Percentiles rank a stretch among this genome's conserved stretches.
These are phyloP conservation scores for Parasteatoda lunata DNA, from an alignment of 2,888 invertebrate species.

Conservation along the genomic window DNA sequence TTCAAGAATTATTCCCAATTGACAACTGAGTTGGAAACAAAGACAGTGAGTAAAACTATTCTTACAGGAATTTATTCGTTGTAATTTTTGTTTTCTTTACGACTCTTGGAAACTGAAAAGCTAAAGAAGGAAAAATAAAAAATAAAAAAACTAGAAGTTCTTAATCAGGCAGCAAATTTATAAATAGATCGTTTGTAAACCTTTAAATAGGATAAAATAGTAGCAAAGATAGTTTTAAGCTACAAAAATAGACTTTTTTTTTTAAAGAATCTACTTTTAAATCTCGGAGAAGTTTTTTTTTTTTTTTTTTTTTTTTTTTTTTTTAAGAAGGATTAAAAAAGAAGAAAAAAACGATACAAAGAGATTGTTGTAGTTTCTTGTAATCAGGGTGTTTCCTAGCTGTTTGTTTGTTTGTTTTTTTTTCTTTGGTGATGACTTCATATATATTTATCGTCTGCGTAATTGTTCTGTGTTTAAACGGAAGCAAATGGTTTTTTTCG, in stretches of 20 bases:
- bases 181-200: conserved; percentile 33
- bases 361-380: too few species aligned
- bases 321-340: not conserved
- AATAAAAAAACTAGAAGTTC: conserved; percentile 6
- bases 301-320: not conserved
- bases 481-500: too few species aligned
- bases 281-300: not conserved
- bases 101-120: not conserved
- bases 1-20: not conserved
- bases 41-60: not conserved
- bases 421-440: too few species aligned
- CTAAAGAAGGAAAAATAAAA: not conserved
- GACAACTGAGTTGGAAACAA: not conserved
- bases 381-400: too few species aligned
- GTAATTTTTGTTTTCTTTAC: not conserved
- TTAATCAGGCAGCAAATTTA: conserved; percentile 30
- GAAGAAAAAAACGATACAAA: too few species aligned
- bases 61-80: not conserved
- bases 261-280: not conserved
- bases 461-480: too few species aligned
- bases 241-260: conserved; percentile 20
- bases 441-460: too few species aligned
- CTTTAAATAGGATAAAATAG: conserved; percentile 52
- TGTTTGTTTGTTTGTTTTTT: too few species aligned
- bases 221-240: conserved; percentile 27